Evolutionary conservation across 1,140 invertebrate species (phyloP).

Genomic region (Tetragnatha versicolor): DNA sequence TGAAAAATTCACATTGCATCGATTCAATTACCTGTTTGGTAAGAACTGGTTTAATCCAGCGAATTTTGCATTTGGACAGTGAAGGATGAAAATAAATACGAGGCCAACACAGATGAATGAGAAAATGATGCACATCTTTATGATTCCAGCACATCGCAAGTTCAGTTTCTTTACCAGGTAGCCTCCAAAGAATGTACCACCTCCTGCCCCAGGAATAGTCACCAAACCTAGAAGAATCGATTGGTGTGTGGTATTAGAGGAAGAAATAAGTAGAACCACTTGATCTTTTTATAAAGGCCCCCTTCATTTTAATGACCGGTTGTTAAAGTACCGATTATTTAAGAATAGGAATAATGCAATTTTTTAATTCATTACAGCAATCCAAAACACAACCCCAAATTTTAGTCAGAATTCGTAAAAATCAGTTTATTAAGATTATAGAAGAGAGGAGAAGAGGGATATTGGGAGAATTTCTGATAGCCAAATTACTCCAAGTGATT

Average conservation of each 20-base stretch:
- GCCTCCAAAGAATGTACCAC: slow-evolving; percentile 81
- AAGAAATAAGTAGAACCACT: no score
- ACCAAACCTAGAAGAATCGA: slow-evolving; percentile 72
- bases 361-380: no score
- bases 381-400: no score
- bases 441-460: no score
- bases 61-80: slow-evolving; percentile 77
- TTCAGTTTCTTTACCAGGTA: slow-evolving; percentile 78
- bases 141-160: slow-evolving; percentile 76
- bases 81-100: slow-evolving; percentile 73
- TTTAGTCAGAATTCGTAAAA: no score
- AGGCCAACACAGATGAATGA: slow-evolving; percentile 71
- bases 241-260: no score
- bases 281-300: no score
- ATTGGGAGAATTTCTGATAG: neutral
- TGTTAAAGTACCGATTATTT: no score
- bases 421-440: no score
- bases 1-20: neutral
- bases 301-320: no score
- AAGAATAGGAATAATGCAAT: no score
- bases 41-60: slow-evolving; percentile 76
- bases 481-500: no score
- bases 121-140: slow-evolving; percentile 74
- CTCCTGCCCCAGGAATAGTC: slow-evolving; percentile 64
- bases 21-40: slow-evolving; percentile 62